phyloP scores from a whole-genome alignment of 2,888 invertebrate species.

The Zygaena filipendulae region DNA sequence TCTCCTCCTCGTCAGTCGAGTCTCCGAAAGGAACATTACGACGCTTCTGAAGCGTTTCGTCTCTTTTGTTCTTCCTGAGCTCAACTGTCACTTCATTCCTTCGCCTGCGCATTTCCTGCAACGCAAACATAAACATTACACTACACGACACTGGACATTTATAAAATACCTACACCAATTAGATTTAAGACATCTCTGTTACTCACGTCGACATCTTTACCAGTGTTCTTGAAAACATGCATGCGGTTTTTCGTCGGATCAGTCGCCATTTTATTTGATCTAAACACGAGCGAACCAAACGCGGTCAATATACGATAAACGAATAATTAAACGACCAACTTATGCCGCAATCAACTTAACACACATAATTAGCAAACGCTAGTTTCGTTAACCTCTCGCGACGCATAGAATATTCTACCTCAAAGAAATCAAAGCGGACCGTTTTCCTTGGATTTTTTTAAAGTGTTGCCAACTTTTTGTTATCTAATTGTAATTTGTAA shows the following conservation, averaged over 20 bases:
- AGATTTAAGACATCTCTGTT: too few species aligned
- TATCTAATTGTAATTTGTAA: too few species aligned
- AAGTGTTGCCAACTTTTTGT: too few species aligned
- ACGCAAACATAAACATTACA: slow-evolving; percentile 21
- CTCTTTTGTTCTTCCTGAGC: slow-evolving; percentile 97
- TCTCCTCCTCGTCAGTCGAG: slow-evolving; percentile 83
- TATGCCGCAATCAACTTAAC: slow-evolving; percentile 40
- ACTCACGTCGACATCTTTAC: slow-evolving; percentile 98
- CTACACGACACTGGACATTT: slow-evolving; percentile 1
- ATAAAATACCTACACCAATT: too few species aligned
- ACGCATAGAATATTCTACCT: slow-evolving; percentile 47
- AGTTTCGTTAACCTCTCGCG: slow-evolving; percentile 49
- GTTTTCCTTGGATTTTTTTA: too few species aligned
- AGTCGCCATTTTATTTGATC: slow-evolving; percentile 78
- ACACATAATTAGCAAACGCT: slow-evolving; percentile 48
- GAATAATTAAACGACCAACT: slow-evolving; percentile 54
- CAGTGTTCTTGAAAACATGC: slow-evolving; percentile 98
- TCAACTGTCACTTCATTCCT: slow-evolving; percentile 97
- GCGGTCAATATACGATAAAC: slow-evolving; percentile 51
- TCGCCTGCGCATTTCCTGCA: slow-evolving; percentile 95
- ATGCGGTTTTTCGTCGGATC: slow-evolving; percentile 85
- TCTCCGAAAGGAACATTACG: slow-evolving; percentile 94
- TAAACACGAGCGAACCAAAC: slow-evolving; percentile 35
- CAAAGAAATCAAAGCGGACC: too few species aligned
- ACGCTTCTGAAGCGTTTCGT: slow-evolving; percentile 95